A percentile compares a stretch with the other conserved stretches of the same genome.
phyloP scores from a whole-genome alignment of 2,888 invertebrate genomes.

The Stenotaenia linearis region DNA sequence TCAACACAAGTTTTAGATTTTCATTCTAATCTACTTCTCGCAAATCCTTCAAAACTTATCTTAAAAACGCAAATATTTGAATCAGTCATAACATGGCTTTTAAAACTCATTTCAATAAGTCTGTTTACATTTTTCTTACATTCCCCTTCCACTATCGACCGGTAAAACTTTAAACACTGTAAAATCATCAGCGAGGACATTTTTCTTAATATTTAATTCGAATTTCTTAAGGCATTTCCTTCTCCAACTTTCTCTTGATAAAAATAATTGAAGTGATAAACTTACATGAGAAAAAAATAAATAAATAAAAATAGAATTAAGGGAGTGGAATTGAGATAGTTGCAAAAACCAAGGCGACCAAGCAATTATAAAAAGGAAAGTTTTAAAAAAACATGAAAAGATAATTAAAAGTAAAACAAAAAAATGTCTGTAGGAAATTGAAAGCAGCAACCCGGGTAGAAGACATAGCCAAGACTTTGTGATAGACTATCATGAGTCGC shows the following conservation, averaged over 20 bases:
- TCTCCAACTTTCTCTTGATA: background rate
- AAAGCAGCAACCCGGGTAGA: background rate
- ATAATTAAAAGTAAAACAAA: background rate
- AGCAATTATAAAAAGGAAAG: background rate
- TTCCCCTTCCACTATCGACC: no score
- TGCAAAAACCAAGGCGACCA: background rate
- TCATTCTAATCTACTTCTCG: no score
- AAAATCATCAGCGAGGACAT: no score
- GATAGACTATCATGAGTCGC: background rate
- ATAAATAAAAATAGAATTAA: background rate
- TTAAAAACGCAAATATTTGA: no score
- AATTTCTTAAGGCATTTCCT: no score
- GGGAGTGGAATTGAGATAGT: background rate
- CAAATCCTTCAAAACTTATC: no score
- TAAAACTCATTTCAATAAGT: no score
- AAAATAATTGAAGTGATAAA: background rate
- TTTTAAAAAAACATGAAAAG: background rate
- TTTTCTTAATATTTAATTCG: no score
- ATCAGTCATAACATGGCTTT: no score
- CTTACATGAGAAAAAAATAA: background rate
- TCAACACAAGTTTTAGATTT: no score
- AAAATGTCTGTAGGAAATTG: background rate
- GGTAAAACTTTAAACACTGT: no score
- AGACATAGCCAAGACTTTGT: background rate
- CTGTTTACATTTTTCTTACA: no score